Base-by-base conservation (phyloP, 64 coral and sea anemone species). In the Montipora sp. region DNA sequence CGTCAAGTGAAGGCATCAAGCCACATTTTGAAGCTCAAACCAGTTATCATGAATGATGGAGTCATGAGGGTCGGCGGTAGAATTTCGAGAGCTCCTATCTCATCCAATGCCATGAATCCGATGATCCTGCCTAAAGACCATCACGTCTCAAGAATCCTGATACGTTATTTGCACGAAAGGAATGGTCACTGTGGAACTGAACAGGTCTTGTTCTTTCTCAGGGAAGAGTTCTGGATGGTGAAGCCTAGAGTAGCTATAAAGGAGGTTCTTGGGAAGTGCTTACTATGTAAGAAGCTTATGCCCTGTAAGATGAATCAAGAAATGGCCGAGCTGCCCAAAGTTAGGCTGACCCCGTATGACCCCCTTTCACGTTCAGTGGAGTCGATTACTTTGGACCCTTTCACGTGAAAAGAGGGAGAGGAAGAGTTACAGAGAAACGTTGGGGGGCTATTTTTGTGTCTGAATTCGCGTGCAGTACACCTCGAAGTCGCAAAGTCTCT, bases 111-210 rank as follows among this genome's bases (percentile, higher is more conserved):
- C 48, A 89, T 59, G 48, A 87, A 96, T 20, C 90, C 90, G 24
- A 89, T 96, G 60, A 93, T 93, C 7, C 61, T 96, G 47, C 87
- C 95, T 5, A 83, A 70, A 48, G 78, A 92, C 3, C 85, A 92
- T 89, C 95, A 89, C 8, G 59, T 92, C 12, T 74, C 90, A 2
- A 77, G 51, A 27, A 92, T 93, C 16, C 47, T 93, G 60, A 93
- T 96, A 48, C 84, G 90, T 7, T 86, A 96, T 72, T 6, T 92
- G 0, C 90, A 96, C 59, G 95, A 96, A 22, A 72, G 15, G 8
- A 84, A 90, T 84, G 90, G 95, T 57, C 90, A 96, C 14, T 92
- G 85, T 90, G 90, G 90, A 36, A 45, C 53, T 10, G 94, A 96
- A 76, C 86, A 96, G 50, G 87, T 89, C 2, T 44, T 96, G 46